A percentile compares a stretch with the other conserved stretches of the same genome.
These are phyloP conservation scores for Falco cherrug DNA, from an alignment of 2,797 vertebrate species.

Conservation along the genomic window DNA sequence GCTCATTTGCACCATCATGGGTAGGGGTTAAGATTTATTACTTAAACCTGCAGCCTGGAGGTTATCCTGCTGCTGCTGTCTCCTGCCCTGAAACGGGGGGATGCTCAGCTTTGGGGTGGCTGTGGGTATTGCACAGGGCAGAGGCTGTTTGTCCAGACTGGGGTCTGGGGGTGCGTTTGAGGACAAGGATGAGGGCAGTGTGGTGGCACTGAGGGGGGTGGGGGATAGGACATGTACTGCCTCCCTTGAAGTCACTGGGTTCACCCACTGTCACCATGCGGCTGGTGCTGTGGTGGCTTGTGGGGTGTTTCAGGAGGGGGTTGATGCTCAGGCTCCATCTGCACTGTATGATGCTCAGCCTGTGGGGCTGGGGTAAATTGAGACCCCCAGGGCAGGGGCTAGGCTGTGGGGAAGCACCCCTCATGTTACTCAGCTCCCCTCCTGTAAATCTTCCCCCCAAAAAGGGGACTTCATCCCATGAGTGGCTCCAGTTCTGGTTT, in stretches of 20 bases:
- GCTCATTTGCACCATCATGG: neutral
- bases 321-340: neutral
- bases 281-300: neutral
- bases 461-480: neutral
- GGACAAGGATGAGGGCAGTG: neutral
- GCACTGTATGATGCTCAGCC: neutral
- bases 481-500: neutral
- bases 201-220: neutral
- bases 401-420: neutral
- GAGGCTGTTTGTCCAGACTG: neutral
- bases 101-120: neutral
- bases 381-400: neutral
- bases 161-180: neutral
- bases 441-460: neutral
- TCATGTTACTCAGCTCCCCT: neutral
- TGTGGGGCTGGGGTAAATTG: too few species aligned
- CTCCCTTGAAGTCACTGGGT: neutral
- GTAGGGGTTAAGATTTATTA: neutral
- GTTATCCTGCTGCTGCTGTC: rapidly evolving
- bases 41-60: too few species aligned
- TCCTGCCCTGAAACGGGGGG: too few species aligned
- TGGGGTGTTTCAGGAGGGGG: neutral
- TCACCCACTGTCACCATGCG: rapidly evolving
- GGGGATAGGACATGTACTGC: neutral
- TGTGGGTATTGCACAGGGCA: too few species aligned